Evolutionary conservation across 1,140 invertebrate genomes (phyloP).

Genomic region (Papilio xuthus): DNA sequence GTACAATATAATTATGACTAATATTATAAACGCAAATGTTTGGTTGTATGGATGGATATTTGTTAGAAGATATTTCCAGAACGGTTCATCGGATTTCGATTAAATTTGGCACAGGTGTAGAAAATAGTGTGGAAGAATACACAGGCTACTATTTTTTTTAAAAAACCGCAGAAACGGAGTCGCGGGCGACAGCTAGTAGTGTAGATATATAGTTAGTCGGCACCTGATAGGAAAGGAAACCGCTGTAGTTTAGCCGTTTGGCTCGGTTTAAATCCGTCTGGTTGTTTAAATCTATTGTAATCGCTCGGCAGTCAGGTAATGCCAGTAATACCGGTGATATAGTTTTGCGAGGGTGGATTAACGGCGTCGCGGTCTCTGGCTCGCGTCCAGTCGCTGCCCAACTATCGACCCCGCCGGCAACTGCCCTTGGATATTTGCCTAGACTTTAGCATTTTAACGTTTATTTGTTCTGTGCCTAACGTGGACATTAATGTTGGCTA

Average conservation of each 20-base stretch:
- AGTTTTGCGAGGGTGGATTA: constrained; percentile 38
- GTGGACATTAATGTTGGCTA: not conserved
- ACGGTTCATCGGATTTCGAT: too few relatives aligned
- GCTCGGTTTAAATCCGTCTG: constrained; percentile 24
- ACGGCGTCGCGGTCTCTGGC: constrained; percentile 30
- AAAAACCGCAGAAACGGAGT: too few relatives aligned
- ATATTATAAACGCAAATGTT: too few relatives aligned
- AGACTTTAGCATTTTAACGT: constrained; percentile 12
- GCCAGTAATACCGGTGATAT: constrained; percentile 9
- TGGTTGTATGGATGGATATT: too few relatives aligned
- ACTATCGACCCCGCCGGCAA: constrained; percentile 30
- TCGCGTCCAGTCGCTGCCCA: constrained; percentile 24
- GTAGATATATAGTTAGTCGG: not conserved
- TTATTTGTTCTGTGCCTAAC: not conserved
- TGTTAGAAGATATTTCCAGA: too few relatives aligned
- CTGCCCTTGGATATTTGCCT: constrained; percentile 30
- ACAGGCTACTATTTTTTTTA: too few relatives aligned
- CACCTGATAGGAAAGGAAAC: constrained; percentile 5
- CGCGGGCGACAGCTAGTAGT: too few relatives aligned
- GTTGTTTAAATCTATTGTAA: constrained; percentile 28
- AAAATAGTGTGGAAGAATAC: too few relatives aligned
- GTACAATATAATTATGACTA: too few relatives aligned
- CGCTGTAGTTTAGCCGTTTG: not conserved
- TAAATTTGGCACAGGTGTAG: too few relatives aligned
- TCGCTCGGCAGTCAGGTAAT: constrained; percentile 7